Percentiles rank a stretch among this genome's conserved stretches.
phyloP scores from a whole-genome alignment of 2,888 invertebrate genomes.

The Lydus trimaculatus region DNA sequence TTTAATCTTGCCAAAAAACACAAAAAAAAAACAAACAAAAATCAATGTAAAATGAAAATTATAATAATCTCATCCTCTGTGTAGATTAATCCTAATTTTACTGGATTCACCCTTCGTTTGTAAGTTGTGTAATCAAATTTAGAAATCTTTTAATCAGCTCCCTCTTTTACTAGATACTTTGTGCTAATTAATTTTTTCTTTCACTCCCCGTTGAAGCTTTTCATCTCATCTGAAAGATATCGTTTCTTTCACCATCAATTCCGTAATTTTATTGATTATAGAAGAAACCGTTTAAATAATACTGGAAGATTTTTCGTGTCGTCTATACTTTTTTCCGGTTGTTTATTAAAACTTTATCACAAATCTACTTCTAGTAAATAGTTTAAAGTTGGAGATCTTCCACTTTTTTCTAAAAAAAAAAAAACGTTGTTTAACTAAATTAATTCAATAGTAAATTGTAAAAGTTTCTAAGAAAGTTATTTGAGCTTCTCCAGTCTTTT shows the following conservation, averaged over 20 bases:
- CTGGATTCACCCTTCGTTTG: neutral
- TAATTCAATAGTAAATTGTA: conserved; percentile 7
- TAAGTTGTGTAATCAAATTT: conserved; percentile 30
- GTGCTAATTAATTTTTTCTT: conserved; percentile 33
- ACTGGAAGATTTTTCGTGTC: neutral
- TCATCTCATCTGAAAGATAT: neutral
- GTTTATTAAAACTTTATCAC: neutral
- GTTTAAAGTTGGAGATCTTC: neutral
- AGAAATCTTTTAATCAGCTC: conserved; percentile 32
- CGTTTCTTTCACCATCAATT: neutral
- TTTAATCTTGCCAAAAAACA: too few species aligned
- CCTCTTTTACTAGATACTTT: conserved; percentile 30
- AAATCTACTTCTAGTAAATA: neutral
- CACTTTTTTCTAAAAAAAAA: too few species aligned
- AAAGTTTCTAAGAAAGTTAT: neutral
- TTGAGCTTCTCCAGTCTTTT: neutral
- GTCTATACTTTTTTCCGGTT: neutral
- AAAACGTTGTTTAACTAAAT: neutral
- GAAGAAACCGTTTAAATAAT: neutral
- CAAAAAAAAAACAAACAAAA: neutral
- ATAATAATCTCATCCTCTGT: neutral
- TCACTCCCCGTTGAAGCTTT: neutral
- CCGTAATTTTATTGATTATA: neutral
- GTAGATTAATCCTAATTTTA: neutral
- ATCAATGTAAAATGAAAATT: neutral